Base-by-base conservation (phyloP, 2,888 invertebrate species). In the Ennomos erosarius region DNA sequence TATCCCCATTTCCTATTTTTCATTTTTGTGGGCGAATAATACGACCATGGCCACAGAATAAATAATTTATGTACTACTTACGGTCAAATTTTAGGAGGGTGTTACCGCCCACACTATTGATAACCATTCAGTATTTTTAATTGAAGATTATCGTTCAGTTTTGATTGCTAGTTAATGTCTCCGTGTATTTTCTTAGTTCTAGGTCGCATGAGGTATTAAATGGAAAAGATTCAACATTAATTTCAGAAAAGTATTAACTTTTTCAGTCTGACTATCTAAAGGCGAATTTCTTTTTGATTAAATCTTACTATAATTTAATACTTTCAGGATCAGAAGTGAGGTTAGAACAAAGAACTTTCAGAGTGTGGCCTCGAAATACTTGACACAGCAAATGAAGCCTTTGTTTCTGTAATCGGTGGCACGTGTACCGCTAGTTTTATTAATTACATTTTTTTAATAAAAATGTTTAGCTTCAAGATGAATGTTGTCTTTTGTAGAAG, bases 211-310 rank as follows among this genome's bases (percentile, higher is more conserved):
- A 65, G 61, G 59, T 67, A 70, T 75, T 73, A 76, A 68, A 70
- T 71, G 55, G 48, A 52, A 61, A 67, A 68, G 72, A 74, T 75
- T 76, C 67, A 70, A 73, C 71, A 75, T 71, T 71, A 73, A 74
- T 74, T 74, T 67, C 58, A 62, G 59, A 74, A 71, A 70, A 62
- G 33, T 48, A 57, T 55, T n/a, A n/a, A 55, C 56, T 38, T 54
- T 64, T 64, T 56, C 62, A 16, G 38, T 52, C 47, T 16, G 16
- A 16, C 16, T 16, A 16, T 59, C 37, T 46, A 54, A 50, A 62
- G 63, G 63, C 47, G 68, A 69, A 74, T 74, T 69, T 58, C 64
- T 73, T 68, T 74, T 64, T 62, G 68, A 68, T 69, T 61, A 59
- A 35, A 68, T 48, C 62, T 61, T 53, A 62, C 59, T 56, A n/a